Evolutionary conservation across 64 coral and sea anemone species (phyloP).

Genomic region (Astreopora myriophthalma): DNA sequence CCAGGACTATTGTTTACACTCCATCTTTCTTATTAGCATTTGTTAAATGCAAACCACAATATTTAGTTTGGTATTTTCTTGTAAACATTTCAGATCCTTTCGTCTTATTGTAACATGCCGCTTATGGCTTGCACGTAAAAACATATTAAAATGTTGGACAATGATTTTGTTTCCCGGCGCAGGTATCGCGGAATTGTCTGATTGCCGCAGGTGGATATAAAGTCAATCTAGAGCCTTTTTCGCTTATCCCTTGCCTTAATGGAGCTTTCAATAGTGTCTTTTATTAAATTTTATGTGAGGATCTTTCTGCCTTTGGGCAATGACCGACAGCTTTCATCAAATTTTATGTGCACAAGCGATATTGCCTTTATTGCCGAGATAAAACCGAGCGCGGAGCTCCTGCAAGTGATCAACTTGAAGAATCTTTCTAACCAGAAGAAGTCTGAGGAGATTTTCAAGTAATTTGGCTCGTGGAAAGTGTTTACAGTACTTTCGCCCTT

Average conservation of each 20-base stretch:
- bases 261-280: not conserved
- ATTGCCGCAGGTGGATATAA: not conserved
- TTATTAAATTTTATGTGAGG: constrained; percentile 4
- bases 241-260: not conserved
- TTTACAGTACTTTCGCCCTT: constrained; percentile 4
- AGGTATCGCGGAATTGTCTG: constrained; percentile 22
- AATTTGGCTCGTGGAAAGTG: constrained; percentile 19
- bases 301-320: not conserved
- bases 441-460: not conserved
- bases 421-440: not conserved
- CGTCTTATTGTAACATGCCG: constrained; percentile 28
- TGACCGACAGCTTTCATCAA: not conserved
- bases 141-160: constrained; percentile 14
- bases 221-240: not conserved
- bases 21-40: constrained; percentile 3
- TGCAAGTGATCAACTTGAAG: constrained; percentile 27
- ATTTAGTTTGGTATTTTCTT: constrained; percentile 52
- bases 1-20: not conserved
- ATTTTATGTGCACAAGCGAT: not conserved
- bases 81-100: constrained; percentile 54
- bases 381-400: not conserved
- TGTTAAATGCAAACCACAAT: constrained; percentile 39
- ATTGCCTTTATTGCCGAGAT: not conserved
- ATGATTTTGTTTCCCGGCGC: constrained; percentile 11
- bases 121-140: constrained; percentile 13